Evolutionary conservation across 2,888 invertebrate genomes (phyloP), one percentile per base, ranked within the genome.

Genomic region (Mimachlamys varia): DNA sequence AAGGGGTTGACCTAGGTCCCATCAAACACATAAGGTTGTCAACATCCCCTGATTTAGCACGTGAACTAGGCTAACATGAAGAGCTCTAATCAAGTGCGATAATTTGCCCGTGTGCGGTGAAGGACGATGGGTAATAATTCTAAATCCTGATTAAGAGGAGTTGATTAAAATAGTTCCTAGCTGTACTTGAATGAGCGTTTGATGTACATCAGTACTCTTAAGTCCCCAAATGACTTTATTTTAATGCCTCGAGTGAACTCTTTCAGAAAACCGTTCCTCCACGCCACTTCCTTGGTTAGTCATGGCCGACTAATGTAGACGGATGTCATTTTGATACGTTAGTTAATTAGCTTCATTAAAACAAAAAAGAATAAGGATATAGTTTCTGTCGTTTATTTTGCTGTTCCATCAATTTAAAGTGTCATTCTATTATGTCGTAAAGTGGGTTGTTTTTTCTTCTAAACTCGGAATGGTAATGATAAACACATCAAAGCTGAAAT

Each of bases 131-230:
- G 33, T 22, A 19, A 76, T 76, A 76, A 76, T 22, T 76, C 76
- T 33, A 76, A 33, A 76, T 76, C 76, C 76, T 76, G 19, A 76
- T 76, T 76, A 76, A 76, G 76, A 33, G 76, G 76, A 58, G 33
- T 76, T 76, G 33, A 76, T 76, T 76, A 76, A 76, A 76, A 76
- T 33, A 76, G 33, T 76, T 27, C 27, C 33, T 76, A 10, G 76
- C 76, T 76, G 76, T 76, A 76, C 76, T 76, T 76, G 76, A 76
- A 76, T 76, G 76, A 76, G 76, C 27, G 76, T 76, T 76, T 76
- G 76, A 76, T 76, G 76, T 76, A 76, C 76, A 33, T 33, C 27
- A 33, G 76, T 76, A 76, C 76, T 19, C n/a, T 62, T 62, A 22
- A 62, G 62, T 62, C 62, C 44, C 62, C 76, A 76, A 76, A 33